phyloP scores from a whole-genome alignment of 1,140 invertebrate species.

The Caligus rogercresseyi region DNA sequence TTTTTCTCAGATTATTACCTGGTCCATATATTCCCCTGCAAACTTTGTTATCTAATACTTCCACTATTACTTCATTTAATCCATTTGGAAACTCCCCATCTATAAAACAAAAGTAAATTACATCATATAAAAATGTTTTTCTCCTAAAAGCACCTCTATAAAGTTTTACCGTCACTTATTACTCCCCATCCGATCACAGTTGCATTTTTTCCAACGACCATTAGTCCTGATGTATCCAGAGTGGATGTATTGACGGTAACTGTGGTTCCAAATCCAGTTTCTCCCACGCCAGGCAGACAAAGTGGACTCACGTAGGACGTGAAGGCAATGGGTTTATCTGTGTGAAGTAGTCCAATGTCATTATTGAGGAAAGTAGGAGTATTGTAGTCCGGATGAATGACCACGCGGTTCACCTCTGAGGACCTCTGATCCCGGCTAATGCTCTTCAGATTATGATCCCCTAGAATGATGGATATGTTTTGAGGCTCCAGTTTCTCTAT shows the following conservation, averaged over 20 bases:
- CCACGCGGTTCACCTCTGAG: constrained; percentile 15
- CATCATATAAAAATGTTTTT: background rate
- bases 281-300: constrained; percentile 20
- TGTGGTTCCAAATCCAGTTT: constrained; percentile 11
- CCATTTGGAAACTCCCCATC: constrained; percentile 10
- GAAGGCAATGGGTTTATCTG: constrained; percentile 8
- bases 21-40: constrained; percentile 22
- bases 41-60: constrained; percentile 21
- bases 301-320: constrained; percentile 20
- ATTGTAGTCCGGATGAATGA: constrained; percentile 24
- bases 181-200: constrained; percentile 20
- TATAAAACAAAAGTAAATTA: background rate
- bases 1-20: too few species aligned
- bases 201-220: constrained; percentile 15
- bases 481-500: constrained; percentile 16
- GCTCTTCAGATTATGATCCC: constrained; percentile 23
- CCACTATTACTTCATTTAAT: constrained; percentile 11
- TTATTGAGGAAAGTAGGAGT: constrained; percentile 22
- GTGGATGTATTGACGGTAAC: background rate
- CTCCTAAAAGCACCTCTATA: background rate
- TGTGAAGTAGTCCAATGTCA: constrained; percentile 14
- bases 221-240: constrained; percentile 10
- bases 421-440: constrained; percentile 22
- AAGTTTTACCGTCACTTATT: constrained; percentile 13
- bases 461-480: constrained; percentile 20